Percentiles rank a stretch among this genome's conserved stretches.
These are phyloP conservation scores for Tapirus indicus DNA, from an alignment of 2,797 vertebrate species.

Conservation along the genomic window DNA sequence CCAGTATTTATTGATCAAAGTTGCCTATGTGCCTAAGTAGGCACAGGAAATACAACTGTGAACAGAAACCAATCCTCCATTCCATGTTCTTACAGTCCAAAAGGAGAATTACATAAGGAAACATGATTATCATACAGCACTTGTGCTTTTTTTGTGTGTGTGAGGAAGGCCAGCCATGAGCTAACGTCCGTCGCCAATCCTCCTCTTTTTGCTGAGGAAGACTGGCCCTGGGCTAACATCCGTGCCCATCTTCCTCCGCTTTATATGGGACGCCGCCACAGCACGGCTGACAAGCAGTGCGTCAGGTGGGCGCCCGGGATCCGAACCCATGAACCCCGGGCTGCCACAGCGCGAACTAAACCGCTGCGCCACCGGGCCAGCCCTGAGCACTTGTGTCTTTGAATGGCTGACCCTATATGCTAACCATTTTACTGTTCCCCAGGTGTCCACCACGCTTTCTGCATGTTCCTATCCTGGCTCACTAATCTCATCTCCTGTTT, in stretches of 20 bases:
- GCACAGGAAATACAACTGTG: not conserved
- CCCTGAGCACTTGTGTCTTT: not conserved
- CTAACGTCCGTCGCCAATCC: no score
- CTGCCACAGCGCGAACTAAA: no score
- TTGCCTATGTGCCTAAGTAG: not conserved
- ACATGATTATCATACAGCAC: not conserved
- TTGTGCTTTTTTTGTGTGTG: no score
- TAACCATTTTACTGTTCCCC: not conserved
- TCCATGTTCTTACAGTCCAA: not conserved
- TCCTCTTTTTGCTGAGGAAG: no score
- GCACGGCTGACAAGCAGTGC: no score
- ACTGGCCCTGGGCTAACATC: no score
- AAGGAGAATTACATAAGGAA: not conserved
- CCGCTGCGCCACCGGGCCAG: no score
- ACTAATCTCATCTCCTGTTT: not conserved
- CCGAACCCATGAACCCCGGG: no score
- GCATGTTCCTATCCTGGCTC: not conserved
- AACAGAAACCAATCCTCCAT: not conserved
- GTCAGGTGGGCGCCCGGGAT: no score
- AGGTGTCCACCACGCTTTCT: not conserved
- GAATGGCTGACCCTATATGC: not conserved
- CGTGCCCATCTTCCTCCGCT: no score
- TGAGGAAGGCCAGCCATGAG: no score
- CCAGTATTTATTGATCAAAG: not conserved
- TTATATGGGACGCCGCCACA: no score